Evolutionary conservation across 2,797 vertebrate species (phyloP).

Genomic region (Eulemur coronatus): DNA sequence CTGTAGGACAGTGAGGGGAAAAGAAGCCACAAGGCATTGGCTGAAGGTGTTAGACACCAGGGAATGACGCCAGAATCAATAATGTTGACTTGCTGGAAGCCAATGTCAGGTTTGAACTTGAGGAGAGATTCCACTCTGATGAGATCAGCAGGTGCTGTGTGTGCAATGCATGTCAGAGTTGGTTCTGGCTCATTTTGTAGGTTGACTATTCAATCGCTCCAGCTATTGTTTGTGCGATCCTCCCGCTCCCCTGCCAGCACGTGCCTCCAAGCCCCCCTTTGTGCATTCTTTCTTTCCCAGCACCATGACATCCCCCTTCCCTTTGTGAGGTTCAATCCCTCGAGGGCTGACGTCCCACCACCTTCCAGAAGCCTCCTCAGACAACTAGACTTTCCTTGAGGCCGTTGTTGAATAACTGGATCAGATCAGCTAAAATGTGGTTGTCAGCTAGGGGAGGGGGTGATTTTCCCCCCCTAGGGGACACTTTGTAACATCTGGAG

Average conservation of each 20-base stretch:
- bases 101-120: not conserved
- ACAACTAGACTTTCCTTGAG: not conserved
- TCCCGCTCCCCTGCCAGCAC: fast-evolving
- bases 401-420: not conserved
- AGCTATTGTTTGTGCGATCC: fast-evolving
- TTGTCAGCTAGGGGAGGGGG: not conserved
- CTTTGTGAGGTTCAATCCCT: not conserved
- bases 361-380: not conserved
- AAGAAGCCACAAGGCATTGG: fast-evolving
- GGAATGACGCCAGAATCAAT: not conserved
- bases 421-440: not conserved
- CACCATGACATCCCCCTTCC: not conserved
- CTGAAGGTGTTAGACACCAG: not conserved
- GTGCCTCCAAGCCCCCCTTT: not conserved
- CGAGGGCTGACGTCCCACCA: not conserved
- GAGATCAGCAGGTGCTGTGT: not conserved
- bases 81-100: fast-evolving
- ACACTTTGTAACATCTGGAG: not conserved
- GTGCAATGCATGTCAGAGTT: fast-evolving
- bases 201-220: not conserved
- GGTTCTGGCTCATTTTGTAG: not conserved
- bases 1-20: not conserved
- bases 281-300: not conserved
- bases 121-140: not conserved
- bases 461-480: too few species aligned